Percentiles rank a stretch among this genome's conserved stretches.
phyloP scores from a whole-genome alignment of 2,797 vertebrate genomes.

The Enteromius trimaculatus region DNA sequence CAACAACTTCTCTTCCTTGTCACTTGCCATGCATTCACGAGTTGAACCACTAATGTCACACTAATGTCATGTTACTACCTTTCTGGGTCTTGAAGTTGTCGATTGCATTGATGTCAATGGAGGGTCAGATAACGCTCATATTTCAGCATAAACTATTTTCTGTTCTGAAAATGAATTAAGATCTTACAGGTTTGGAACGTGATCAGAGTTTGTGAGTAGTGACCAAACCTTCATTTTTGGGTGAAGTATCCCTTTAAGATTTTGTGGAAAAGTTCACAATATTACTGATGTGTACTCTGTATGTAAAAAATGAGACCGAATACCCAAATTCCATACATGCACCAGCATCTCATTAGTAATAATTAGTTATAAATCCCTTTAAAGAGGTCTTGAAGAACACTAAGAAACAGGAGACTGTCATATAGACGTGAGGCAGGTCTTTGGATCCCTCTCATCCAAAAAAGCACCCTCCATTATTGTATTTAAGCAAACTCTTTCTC shows the following conservation, averaged over 20 bases:
- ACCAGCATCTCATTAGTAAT: conserved; percentile 21
- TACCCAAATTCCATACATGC: not conserved
- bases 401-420: conserved; percentile 17
- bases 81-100: not conserved
- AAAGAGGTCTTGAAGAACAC: conserved; percentile 22
- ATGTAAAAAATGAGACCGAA: not conserved
- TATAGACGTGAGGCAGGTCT: conserved; percentile 27
- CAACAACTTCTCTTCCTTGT: not conserved
- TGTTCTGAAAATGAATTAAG: not conserved
- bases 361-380: conserved; percentile 36
- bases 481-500: conserved; percentile 58
- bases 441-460: conserved; percentile 43
- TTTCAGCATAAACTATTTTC: not conserved
- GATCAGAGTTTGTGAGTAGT: not conserved
- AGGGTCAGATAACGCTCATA: not conserved
- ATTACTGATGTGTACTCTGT: not conserved
- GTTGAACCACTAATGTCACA: not conserved
- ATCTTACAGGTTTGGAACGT: not conserved
- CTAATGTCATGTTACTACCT: too few relatives aligned
- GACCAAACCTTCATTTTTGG: not conserved
- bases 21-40: not conserved
- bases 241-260: not conserved
- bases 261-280: not conserved
- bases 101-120: not conserved
- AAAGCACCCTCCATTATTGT: conserved; percentile 51